Evolutionary conservation across 2,113 vertebrate genomes (phyloP), one percentile per base, ranked within the genome.

Genomic region (Prunella fulvescens): DNA sequence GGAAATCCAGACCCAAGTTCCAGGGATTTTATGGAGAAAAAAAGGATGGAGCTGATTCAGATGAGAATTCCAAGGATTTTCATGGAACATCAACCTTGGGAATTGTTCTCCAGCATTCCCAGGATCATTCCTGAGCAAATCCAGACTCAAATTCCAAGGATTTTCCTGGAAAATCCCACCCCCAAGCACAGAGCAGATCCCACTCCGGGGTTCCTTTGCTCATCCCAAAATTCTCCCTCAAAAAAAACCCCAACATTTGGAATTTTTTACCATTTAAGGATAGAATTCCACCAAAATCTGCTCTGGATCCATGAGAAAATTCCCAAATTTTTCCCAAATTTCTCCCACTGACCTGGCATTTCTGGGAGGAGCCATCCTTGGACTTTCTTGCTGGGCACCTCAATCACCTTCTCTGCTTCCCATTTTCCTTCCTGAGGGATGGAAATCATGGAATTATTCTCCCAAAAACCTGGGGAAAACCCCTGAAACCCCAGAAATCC

Each of bases 401-500:
- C 6, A 9, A 77, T 61, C 57, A 77, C 73, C 57, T 50, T 77
- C 45, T 77, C 57, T 0, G 28, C 73, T 61, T 47, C 57, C 73
- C 73, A 77, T 2, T 25, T 25, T 19, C 57, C 73, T 7, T 77
- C 57, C 73, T 77, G 73, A 7, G 12, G 20, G 19, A 60, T 3
- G 16, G 44, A 77, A 50, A 24, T 16, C 22, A 12, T 1, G 13
- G 73, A 48, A 61, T 44, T 19, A 6, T 54, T 11, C 10, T 54
- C 39, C 70, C 7, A 3, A 19, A 54, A 42, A 19, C 42, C 54
- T n/a, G n/a, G n/a, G n/a, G n/a, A 1, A 17, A 29, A 50, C 10
- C 5, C 33, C 5, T 4, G n/a, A 70, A 53, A 40, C 19, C 35
- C 10, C 1, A 2, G 48, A 39, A 35, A 4, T 4, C 4, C 19